A percentile compares a stretch with the other conserved stretches of the same genome.
phyloP scores from a whole-genome alignment of 1,140 invertebrate species.

The Drosophila bifasciata region DNA sequence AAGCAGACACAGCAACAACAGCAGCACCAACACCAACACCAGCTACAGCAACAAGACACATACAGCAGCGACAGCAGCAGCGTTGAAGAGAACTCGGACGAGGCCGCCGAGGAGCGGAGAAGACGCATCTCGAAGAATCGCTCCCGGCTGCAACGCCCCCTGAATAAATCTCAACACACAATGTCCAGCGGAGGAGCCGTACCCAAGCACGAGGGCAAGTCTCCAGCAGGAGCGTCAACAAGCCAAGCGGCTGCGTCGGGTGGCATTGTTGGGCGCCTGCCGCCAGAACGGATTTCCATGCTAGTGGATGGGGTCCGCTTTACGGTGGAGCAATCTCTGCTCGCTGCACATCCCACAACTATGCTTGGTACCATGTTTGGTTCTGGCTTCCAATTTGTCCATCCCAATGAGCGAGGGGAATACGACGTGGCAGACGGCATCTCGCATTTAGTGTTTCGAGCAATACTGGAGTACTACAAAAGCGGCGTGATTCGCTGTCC shows the following conservation, averaged over 20 bases:
- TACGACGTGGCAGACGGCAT: constrained; percentile 99
- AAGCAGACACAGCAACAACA: constrained; percentile 44
- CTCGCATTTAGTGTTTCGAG: constrained; percentile 96
- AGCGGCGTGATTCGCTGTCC: constrained; percentile 93
- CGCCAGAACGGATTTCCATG: constrained; percentile 88
- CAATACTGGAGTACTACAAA: constrained; percentile 98
- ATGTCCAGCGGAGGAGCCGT: constrained; percentile 59
- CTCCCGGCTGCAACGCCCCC: constrained; percentile 57
- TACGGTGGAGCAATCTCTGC: constrained; percentile 95
- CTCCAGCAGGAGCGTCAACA: constrained; percentile 22
- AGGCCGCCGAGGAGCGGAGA: constrained; percentile 86
- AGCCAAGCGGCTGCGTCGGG: constrained; percentile 31
- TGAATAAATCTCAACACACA: constrained; percentile 27
- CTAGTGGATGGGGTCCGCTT: constrained; percentile 97
- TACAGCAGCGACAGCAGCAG: constrained; percentile 89
- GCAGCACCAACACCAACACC: constrained; percentile 41
- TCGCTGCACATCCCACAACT: constrained; percentile 95
- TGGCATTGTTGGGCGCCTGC: constrained; percentile 40
- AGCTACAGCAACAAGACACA: constrained; percentile 64
- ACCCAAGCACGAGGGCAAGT: constrained; percentile 61
- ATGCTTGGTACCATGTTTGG: constrained; percentile 99
- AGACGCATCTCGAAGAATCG: constrained; percentile 88
- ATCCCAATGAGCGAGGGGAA: constrained; percentile 97
- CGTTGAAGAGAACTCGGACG: constrained; percentile 87
- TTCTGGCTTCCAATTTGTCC: constrained; percentile 95